Base-by-base conservation (phyloP, 2,888 invertebrate genomes). In the Sinotaia quadrata region DNA sequence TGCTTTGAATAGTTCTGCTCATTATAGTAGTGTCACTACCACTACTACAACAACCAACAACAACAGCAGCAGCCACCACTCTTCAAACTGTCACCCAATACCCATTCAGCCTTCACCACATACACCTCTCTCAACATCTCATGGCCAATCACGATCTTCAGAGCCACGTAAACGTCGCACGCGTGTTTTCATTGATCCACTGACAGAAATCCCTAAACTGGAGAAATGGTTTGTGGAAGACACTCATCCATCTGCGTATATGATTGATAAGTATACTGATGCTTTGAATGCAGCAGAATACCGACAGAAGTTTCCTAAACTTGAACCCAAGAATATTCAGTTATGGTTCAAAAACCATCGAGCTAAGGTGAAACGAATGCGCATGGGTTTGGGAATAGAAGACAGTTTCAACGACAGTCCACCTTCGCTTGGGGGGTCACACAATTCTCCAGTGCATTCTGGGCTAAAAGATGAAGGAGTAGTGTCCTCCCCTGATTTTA, bases 311-410 rank as follows among this genome's bases (percentile, higher is more conserved):
- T 99, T 98, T 89, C 99, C 98, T 1, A 93, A 96, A n/a, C 91
- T 99, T 74, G 98, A 98, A 88, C 96, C 98, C 52, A 98, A 98
- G 90, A 99, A 99, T 88, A 98, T 99, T 78, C 98, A 99, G 89
- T 97, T 99, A 88, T 99, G 99, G 99, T 99, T 98, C 90, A 98
- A 98, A 89, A 99, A 99, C 88, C 93, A 98, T 52, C 92, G 99
- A 69, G 99, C 99, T 80, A 99, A 99, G 90, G 97, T 97, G 89
- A 99, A 99, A 90, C 92, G 98, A 71, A 91, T 98, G 81, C 74
- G 83, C 56, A 51, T 81, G 33, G 78, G 75, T 4, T 24, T 27
- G n/a, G 63, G 54, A 82, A 18, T 84, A 1, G 65, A 65, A 24
- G 63, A 63, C 27, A 44, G 44, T 4, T 18, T 24, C 18, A 27